These are phyloP conservation scores for Oedothorax gibbosus DNA, from an alignment of 1,140 invertebrate genomes.

Conservation along the genomic window DNA sequence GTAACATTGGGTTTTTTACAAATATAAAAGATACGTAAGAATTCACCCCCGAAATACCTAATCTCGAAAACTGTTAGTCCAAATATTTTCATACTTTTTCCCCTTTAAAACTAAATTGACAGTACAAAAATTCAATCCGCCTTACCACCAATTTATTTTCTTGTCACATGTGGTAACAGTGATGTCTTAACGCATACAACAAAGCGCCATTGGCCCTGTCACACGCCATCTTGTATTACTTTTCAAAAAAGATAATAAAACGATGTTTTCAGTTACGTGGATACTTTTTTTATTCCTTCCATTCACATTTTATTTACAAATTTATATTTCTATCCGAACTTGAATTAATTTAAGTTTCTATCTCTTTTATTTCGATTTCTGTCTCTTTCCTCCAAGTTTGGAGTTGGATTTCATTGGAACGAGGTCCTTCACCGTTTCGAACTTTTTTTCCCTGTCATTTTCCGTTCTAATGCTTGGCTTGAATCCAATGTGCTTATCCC, in stretches of 20 bases:
- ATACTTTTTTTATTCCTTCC: slow-evolving; percentile 17
- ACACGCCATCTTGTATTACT: slow-evolving; percentile 40
- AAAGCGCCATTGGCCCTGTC: slow-evolving; percentile 43
- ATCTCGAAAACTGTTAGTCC: no score
- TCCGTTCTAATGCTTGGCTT: slow-evolving; percentile 25
- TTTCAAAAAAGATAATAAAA: slow-evolving; percentile 33
- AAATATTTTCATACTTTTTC: no score
- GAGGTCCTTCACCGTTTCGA: slow-evolving; percentile 1
- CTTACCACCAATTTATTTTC: slow-evolving; percentile 46
- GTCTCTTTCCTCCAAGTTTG: slow-evolving; percentile 15
- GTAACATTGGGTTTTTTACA: no score
- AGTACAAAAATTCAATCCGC: slow-evolving; percentile 21
- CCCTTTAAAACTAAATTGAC: slow-evolving; percentile 1
- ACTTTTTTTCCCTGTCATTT: slow-evolving; percentile 3
- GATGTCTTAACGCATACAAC: slow-evolving; percentile 7
- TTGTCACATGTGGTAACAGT: slow-evolving; percentile 40
- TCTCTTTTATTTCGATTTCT: slow-evolving; percentile 31
- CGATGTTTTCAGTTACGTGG: slow-evolving; percentile 41
- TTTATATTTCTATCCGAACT: slow-evolving; percentile 36
- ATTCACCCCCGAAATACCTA: no score
- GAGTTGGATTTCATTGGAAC: neutral
- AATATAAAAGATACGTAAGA: no score
- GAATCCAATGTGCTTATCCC: slow-evolving; percentile 40
- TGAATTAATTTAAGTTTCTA: slow-evolving; percentile 5
- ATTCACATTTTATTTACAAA: neutral